Conservation (phyloP, 2,113 vertebrate species). For the Garra rufa region DNA sequence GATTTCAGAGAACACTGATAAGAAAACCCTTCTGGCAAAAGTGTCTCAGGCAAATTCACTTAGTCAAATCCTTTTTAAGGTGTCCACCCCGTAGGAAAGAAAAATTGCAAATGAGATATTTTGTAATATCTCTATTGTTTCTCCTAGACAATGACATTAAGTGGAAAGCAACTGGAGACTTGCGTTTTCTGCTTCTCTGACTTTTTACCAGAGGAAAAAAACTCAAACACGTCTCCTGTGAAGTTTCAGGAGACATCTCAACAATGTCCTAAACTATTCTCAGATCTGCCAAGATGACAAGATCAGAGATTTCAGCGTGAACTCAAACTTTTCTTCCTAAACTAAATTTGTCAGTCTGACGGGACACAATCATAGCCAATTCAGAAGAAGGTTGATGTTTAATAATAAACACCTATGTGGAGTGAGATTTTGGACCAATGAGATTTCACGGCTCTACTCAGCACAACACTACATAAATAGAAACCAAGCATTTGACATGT, state of each 20-base stretch:
- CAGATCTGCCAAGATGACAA: conserved; percentile 23
- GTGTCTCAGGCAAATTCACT: not conserved
- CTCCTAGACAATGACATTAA: conserved; percentile 5
- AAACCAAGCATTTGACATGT: not conserved
- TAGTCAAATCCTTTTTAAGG: not conserved
- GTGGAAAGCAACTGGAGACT: not conserved
- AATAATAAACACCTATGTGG: not conserved
- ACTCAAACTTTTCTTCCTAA: conserved; percentile 18
- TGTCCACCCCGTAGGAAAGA: not conserved
- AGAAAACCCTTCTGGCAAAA: not conserved
- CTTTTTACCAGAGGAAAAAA: not conserved
- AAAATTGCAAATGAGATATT: not conserved
- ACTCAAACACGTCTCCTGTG: not conserved
- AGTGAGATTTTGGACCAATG: not conserved
- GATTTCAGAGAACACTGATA: conserved; percentile 8
- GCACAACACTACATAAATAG: not conserved
- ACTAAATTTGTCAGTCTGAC: not conserved
- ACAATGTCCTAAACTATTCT: conserved; percentile 24
- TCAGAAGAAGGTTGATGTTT: conserved; percentile 8
- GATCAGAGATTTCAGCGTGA: not conserved
- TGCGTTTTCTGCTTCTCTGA: not conserved
- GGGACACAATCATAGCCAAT: not conserved
- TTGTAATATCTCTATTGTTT: conserved; percentile 2
- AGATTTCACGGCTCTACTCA: not conserved
- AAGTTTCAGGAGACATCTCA: conserved; percentile 10